Base-by-base conservation (phyloP, 2,797 vertebrate species). In the Chanos chanos region DNA sequence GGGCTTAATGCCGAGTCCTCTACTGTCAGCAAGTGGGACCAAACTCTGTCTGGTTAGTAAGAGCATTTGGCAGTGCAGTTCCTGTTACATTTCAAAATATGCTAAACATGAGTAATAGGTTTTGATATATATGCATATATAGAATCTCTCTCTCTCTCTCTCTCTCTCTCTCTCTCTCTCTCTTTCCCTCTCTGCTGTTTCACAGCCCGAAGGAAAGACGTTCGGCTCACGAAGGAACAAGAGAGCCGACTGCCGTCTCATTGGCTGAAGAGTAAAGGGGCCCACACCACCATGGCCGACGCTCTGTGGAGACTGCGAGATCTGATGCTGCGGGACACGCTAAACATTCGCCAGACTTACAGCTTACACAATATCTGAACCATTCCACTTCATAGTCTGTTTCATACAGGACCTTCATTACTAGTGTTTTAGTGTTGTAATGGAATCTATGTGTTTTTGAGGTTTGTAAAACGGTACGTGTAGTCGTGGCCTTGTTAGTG, bases 251-350 rank as follows among this genome's bases (percentile, higher is more conserved):
- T 99, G n/a, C 97, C 97, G 3, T 92, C 93, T 3, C 96, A 99
- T 72, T 99, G 97, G 97, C 76, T 99, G 79, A 98, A 97, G 77
- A 98, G 97, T 73, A 99, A 99, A 81, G 97, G 97, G 1, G 96
- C 96, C 50, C 97, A 99, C 76, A 97, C 91, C 70, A 99, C 96
- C 5, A 99, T 99, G 97, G 94, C 95, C 0, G 95, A 99, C 45
- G 97, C 97, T 2, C 77, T 99, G 37, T 99, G 97, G 97, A 92
- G 96, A 22, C 91, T 99, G 56, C 92, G 96, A 59, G 96, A 99
- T 83, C 86, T 99, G 73, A 99, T 99, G 97, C 90, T 99, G 58
- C 89, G 92, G 43, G 97, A 99, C 85, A 95, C 95, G 4, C 84
- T 99, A 0, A 99, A 97, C 66, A 93, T 99, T 66, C 92, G 94